Base-by-base conservation (phyloP, 2,797 vertebrate species). In the Trematomus bernacchii region DNA sequence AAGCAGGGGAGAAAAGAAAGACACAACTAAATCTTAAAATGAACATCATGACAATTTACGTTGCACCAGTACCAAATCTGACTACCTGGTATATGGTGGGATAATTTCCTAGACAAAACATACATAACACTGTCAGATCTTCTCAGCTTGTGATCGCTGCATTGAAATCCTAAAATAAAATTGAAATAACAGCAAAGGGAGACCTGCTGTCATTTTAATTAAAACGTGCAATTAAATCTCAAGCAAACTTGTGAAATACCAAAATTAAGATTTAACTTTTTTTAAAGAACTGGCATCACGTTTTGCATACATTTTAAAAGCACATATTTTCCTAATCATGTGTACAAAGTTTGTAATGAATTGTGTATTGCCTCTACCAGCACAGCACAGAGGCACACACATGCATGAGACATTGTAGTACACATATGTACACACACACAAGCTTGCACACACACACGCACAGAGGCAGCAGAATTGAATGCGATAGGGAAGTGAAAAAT, bases 401-500 rank as follows among this genome's bases (percentile, higher is more conserved):
- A 60, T 37, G 15, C 52, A 60, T 33, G 52, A 42, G 23, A 44
- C 44, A 57, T 57, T 33, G 63, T 23, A 18, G 79, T 44, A 80
- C 30, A 40, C 33, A 55, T 27, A 53, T 37, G 33, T 13, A 71
- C 30, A 67, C 51, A 62, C 59, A 68, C 75, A 76, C 67, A 78
- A 68, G 66, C 72, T 73, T 63, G 75, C 77, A 65, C 60, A 64
- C 66, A 71, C 71, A 16, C 82, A 40, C 73, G 23, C 83, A 76
- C 79, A 69, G 62, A 83, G 81, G 87, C 94, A 83, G 92, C 91
- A 91, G 93, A 95, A 95, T 93, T 94, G 94, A 95, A 95, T 95
- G 93, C 91, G 95, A 95, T 95, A 95, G 95, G 93, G 95, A 95
- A 95, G 95, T 95, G 93, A 95, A 95, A 96, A 95, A 95, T 95